phyloP scores from a whole-genome alignment of 2,888 invertebrate genomes.

The Branchellion lobata region DNA sequence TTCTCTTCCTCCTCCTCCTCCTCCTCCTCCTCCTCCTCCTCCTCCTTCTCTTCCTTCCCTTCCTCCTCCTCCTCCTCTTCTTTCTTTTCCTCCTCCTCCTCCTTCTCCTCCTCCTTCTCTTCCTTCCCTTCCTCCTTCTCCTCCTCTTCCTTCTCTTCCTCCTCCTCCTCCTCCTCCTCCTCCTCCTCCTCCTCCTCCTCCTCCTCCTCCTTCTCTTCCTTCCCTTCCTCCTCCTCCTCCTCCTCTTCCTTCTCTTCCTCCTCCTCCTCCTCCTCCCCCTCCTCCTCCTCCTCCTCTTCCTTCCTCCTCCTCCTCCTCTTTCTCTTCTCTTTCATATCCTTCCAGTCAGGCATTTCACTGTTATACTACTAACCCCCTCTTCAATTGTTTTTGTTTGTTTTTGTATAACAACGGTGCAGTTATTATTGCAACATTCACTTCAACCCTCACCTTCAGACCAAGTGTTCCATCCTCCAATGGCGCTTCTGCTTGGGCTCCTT shows the following conservation, averaged over 20 bases:
- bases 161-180: neutral
- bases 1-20: neutral
- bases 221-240: conserved; percentile 6
- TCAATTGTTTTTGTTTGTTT: neutral
- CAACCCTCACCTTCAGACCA: too few relatives aligned
- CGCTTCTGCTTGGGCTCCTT: neutral
- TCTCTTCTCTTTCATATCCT: neutral
- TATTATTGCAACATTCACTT: too few relatives aligned
- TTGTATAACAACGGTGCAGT: neutral
- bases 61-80: conserved; percentile 1
- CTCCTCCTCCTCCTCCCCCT: conserved; percentile 4
- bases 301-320: neutral
- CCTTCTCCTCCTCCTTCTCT: neutral
- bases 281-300: neutral
- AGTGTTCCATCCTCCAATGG: too few relatives aligned
- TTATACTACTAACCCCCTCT: neutral
- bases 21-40: neutral
- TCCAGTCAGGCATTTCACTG: neutral
- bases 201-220: conserved; percentile 4
- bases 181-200: neutral
- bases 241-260: conserved; percentile 20
- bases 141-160: neutral
- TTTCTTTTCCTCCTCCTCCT: conserved; percentile 16
- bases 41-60: neutral
- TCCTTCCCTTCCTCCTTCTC: neutral